Conservation (phyloP, 2,888 invertebrate genomes). For the Noctua pronuba region DNA sequence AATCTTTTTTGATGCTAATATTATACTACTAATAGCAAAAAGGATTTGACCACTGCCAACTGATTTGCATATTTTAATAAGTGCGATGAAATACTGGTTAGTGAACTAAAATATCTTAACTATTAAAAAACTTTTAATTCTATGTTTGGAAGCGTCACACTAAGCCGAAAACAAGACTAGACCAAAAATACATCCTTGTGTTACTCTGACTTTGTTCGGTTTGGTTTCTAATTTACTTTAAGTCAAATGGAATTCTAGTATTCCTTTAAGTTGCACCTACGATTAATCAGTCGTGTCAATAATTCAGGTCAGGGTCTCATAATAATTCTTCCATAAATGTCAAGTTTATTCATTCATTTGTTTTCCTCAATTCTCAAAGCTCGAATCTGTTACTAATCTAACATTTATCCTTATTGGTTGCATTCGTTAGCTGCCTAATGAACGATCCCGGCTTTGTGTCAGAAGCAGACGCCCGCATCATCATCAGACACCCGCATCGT, state of each 20-base stretch:
- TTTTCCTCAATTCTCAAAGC: background rate
- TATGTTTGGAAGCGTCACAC: background rate
- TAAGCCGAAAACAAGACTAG: background rate
- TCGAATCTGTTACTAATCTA: background rate
- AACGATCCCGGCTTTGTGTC: background rate
- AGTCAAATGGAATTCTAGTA: background rate
- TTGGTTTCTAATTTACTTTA: background rate
- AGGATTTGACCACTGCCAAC: background rate
- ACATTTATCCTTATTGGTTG: background rate
- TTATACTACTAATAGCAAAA: background rate
- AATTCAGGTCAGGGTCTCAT: background rate
- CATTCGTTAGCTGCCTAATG: background rate
- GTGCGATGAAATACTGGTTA: background rate
- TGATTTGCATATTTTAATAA: background rate
- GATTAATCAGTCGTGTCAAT: background rate
- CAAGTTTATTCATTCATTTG: background rate
- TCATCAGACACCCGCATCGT: conserved; percentile 7
- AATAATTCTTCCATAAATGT: background rate
- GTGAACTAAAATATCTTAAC: too few species aligned
- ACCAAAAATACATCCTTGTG: background rate
- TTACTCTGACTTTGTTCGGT: background rate
- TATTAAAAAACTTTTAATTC: background rate
- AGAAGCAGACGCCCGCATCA: conserved; percentile 7
- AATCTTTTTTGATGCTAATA: background rate
- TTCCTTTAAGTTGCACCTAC: background rate